Evolutionary conservation across 2,888 invertebrate species (phyloP).

Genomic region (Graphium colonna): DNA sequence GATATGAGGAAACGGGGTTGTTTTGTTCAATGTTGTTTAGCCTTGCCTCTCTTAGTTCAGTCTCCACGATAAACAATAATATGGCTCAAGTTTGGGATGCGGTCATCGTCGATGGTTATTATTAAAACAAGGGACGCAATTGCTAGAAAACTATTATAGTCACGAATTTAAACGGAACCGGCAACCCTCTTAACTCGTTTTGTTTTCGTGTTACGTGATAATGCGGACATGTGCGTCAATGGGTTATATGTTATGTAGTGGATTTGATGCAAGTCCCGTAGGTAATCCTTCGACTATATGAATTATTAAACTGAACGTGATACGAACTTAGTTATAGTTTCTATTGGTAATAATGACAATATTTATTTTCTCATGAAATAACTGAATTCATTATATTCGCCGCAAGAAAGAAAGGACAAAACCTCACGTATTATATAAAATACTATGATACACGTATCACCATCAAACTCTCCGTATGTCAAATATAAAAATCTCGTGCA

Average conservation of each 20-base stretch:
- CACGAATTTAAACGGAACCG: neutral
- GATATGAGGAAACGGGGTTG: conserved; percentile 59
- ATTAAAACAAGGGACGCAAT: neutral
- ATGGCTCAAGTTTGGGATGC: conserved; percentile 23
- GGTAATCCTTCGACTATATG: neutral
- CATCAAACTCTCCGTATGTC: too few relatives aligned
- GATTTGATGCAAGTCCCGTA: neutral
- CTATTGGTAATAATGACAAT: too few relatives aligned
- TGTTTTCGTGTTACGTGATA: neutral
- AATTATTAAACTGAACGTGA: too few relatives aligned
- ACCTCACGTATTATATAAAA: too few relatives aligned
- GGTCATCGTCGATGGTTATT: conserved; percentile 9
- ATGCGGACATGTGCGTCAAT: neutral
- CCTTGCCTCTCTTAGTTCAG: conserved; percentile 39
- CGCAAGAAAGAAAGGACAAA: too few relatives aligned
- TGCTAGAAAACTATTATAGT: neutral
- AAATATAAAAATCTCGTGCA: too few relatives aligned
- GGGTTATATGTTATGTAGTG: neutral
- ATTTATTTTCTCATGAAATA: too few relatives aligned
- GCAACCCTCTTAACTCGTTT: neutral
- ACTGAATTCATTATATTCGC: too few relatives aligned
- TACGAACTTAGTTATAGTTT: too few relatives aligned
- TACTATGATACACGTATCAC: too few relatives aligned
- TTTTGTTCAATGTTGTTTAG: conserved; percentile 27
- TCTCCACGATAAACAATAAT: conserved; percentile 36